Conservation (phyloP, 1,140 invertebrate species). For the Pentalonia nigronervosa region DNA sequence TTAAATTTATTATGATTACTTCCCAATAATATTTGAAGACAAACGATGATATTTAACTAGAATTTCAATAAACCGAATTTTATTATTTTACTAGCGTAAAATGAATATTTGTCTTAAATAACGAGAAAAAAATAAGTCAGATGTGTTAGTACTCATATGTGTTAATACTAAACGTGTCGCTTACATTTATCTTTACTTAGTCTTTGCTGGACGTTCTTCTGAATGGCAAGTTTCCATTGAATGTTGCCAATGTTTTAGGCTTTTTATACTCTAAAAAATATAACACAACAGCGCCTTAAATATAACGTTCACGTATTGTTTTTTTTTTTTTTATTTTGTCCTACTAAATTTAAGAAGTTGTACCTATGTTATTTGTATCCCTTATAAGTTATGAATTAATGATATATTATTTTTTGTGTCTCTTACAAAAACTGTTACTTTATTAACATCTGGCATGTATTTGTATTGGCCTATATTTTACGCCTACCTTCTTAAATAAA, state of each 20-base stretch:
- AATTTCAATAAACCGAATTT: not conserved
- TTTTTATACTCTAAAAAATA: conserved; percentile 39
- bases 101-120: not conserved
- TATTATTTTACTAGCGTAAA: not conserved
- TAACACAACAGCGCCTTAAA: not conserved
- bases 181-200: conserved; percentile 7
- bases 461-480: not conserved
- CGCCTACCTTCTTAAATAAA: not conserved
- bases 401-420: not conserved
- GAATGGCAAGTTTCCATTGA: conserved; percentile 55
- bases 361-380: not conserved
- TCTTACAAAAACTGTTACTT: not conserved
- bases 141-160: not conserved
- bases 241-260: conserved; percentile 46
- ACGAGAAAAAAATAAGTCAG: not conserved
- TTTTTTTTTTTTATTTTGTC: not conserved
- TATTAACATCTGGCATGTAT: not conserved
- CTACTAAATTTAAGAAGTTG: conserved; percentile 3
- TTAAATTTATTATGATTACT: not conserved
- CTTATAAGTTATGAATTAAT: no score
- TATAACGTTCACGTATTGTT: not conserved
- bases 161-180: not conserved
- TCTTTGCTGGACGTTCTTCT: not conserved
- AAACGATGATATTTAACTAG: not conserved
- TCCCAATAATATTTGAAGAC: not conserved